Evolutionary conservation across 2,797 vertebrate genomes (phyloP), one percentile per base, ranked within the genome.

Genomic region (Discoglossus pictus): DNA sequence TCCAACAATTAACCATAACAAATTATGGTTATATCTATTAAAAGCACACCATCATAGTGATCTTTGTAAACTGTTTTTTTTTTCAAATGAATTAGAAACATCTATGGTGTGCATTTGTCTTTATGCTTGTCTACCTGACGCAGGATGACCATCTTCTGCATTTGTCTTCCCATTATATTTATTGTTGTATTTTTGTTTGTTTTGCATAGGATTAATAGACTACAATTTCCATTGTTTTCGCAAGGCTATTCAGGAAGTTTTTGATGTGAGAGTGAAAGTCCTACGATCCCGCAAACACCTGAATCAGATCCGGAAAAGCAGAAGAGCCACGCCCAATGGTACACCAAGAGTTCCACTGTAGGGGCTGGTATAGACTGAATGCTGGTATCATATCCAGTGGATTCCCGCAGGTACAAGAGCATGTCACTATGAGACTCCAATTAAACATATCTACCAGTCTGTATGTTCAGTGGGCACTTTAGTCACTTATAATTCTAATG

Each of bases 201-300:
- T 73, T 72, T 53, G 61, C 63, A 6, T 10, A 62, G 95, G 95
- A 69, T 86, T 98, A 47, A 97, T 97, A 65, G 95, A 98, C 88
- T 98, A 97, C 85, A 98, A 98, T 86, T 98, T 98, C 80, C 94
- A 97, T 83, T 98, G 95, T 77, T 97, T 97, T 77, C 93, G 92
- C 79, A 96, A 94, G 77, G 95, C 95, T 80, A 98, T 97, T 72
- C 93, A 97, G 80, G 95, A 98, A 79, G 95, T 97, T 43, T 98
- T 97, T 80, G 94, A 97, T 69, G 93, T 98, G 44, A 91, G 93
- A 31, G 86, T 95, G 72, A 92, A 92, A 80, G 88, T 93, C 51
- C 91, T 94, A 62, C 91, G 88, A 74, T 93, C 90, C 48, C 89
- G 94, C 51, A 95, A 94, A 77, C 88, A 92, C 75, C 87, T 92